Evolutionary conservation across 2,888 invertebrate genomes (phyloP), one percentile per base, ranked within the genome.

Genomic region (Cantharis flavilabris): DNA sequence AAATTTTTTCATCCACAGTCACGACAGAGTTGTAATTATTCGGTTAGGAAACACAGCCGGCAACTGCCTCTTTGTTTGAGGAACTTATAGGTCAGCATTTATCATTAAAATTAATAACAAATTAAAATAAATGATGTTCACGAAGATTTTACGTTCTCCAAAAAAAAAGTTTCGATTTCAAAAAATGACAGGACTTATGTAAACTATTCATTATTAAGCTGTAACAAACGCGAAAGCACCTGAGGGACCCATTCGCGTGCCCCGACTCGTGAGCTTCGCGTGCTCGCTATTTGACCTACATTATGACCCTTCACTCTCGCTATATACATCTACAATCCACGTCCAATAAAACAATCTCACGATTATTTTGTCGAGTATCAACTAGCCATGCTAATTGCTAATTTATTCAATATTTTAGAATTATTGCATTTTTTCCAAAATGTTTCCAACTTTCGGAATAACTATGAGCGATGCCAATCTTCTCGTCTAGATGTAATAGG

Each of bases 271-370:
- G 86, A 84, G 83, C 84, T 84, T 87, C 87, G 87, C 86, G 86
- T 86, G 87, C 87, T 49, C 86, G 84, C 81, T 84, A 83, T 85
- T 83, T 86, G 86, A 87, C 86, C 86, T 84, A 86, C 85, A 86
- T 86, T 86, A 82, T 86, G 85, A 86, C 86, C 85, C 85, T 86
- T 86, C 86, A 86, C 86, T 85, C 84, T 81, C 81, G 81, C 81
- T 77, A 80, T 79, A 74, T 72, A 79, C 82, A 79, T 80, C 80
- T 78, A 80, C 80, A 78, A 80, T 78, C 79, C 82, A 82, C 82
- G 79, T 81, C 79, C 79, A 81, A 78, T 74, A 77, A 73, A 74
- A 73, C 75, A 72, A 72, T 76, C 76, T 79, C 63, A 72, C 72
- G 49, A 16, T 33, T 72, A 76, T 64, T 73, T 69, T 33, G 62